phyloP scores from a whole-genome alignment of 2,113 vertebrate genomes.

The Chiloscyllium plagiosum region DNA sequence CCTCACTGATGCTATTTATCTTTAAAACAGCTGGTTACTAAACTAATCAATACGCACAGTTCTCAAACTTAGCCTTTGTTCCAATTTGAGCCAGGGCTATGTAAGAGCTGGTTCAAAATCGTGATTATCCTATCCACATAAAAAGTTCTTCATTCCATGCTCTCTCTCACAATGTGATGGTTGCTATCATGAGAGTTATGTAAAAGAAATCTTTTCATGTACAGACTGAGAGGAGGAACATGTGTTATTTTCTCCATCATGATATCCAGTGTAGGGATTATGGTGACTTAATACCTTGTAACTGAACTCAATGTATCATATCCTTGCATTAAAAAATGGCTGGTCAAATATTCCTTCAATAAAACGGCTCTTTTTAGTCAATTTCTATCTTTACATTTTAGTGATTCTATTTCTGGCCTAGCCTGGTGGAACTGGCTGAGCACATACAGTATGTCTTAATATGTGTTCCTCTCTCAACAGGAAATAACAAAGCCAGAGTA shows the following conservation, averaged over 20 bases:
- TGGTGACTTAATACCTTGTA: not conserved
- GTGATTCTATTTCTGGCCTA: not conserved
- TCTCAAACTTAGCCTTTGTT: not conserved
- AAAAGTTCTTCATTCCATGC: not conserved
- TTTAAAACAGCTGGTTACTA: not conserved
- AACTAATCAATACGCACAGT: constrained; percentile 1
- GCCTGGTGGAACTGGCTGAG: not conserved
- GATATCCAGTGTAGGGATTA: not conserved
- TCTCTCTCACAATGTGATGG: not conserved
- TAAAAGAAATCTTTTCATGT: not conserved
- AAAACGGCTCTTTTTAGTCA: not conserved
- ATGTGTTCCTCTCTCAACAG: not conserved
- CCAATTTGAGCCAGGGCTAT: too few species aligned
- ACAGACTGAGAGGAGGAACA: not conserved
- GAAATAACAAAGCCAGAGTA: not conserved
- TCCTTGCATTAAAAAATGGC: not conserved
- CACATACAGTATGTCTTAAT: not conserved
- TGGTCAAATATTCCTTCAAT: not conserved
- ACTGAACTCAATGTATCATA: not conserved
- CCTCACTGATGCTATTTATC: not conserved
- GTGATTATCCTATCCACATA: not conserved
- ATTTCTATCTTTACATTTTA: not conserved
- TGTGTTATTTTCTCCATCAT: not conserved
- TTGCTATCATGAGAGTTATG: not conserved
- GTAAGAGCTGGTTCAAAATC: not conserved